Evolutionary conservation across 2,113 vertebrate genomes (phyloP).

Genomic region (Eira barbara): DNA sequence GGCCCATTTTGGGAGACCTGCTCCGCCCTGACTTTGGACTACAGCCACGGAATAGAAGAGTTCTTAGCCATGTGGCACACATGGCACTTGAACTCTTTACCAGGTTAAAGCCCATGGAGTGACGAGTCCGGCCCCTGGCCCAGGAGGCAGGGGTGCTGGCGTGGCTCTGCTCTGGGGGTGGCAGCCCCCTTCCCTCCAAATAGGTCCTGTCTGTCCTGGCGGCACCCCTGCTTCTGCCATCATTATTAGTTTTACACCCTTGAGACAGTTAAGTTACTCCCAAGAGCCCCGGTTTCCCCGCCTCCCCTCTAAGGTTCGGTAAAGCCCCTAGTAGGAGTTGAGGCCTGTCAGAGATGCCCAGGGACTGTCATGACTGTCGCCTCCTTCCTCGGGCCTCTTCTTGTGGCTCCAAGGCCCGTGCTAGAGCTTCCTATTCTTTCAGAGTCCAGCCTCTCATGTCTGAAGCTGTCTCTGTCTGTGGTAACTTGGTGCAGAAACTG

Average conservation of each 20-base stretch:
- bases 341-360: background rate
- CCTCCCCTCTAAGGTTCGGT: background rate
- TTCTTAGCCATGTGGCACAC: background rate
- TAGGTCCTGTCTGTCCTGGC: background rate
- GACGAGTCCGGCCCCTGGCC: fast-evolving
- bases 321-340: fast-evolving
- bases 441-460: background rate
- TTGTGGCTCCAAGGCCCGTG: background rate
- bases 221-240: background rate
- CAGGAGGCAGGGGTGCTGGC: background rate
- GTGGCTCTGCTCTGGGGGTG: fast-evolving
- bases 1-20: fast-evolving
- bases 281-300: background rate
- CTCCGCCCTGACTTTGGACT: background rate
- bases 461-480: background rate
- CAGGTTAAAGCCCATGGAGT: background rate
- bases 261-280: background rate
- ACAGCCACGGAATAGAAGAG: background rate
- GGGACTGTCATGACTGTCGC: background rate
- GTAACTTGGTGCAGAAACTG: background rate
- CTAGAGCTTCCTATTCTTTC: background rate
- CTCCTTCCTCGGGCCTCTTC: background rate
- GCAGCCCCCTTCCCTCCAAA: fast-evolving
- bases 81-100: background rate
- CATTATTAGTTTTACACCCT: fast-evolving